A percentile compares a stretch with the other conserved stretches of the same genome.
phyloP scores from a whole-genome alignment of 1,140 invertebrate genomes.

The Acromyrmex echinatior region DNA sequence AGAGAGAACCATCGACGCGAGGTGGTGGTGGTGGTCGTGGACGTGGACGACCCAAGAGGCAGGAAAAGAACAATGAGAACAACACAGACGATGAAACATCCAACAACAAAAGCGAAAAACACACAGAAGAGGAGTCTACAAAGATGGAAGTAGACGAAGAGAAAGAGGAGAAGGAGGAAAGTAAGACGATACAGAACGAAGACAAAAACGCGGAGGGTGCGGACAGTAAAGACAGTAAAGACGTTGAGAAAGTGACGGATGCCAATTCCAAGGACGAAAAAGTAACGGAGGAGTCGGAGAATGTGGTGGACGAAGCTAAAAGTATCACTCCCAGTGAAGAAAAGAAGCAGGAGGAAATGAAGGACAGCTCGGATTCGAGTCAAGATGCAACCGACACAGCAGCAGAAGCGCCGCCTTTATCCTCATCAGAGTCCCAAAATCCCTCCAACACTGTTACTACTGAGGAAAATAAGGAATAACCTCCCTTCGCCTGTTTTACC shows the following conservation, averaged over 20 bases:
- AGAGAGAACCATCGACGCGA: slow-evolving; percentile 82
- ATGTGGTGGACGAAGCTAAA: slow-evolving; percentile 77
- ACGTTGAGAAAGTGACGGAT: slow-evolving; percentile 77
- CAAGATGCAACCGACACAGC: slow-evolving; percentile 81
- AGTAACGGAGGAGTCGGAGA: slow-evolving; percentile 79
- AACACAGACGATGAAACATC: slow-evolving; percentile 82
- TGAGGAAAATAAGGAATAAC: slow-evolving; percentile 86
- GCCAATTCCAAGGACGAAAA: slow-evolving; percentile 82
- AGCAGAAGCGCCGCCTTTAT: slow-evolving; percentile 70
- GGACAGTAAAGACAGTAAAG: slow-evolving; percentile 75
- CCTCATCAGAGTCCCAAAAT: slow-evolving; percentile 79
- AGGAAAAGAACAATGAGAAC: slow-evolving; percentile 83
- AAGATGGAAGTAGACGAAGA: slow-evolving; percentile 84
- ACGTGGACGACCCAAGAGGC: slow-evolving; percentile 84
- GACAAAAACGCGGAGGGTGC: slow-evolving; percentile 69
- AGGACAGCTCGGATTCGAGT: slow-evolving; percentile 84
- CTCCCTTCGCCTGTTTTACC: slow-evolving; percentile 76
- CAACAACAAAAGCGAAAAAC: slow-evolving; percentile 83
- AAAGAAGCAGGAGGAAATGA: slow-evolving; percentile 80
- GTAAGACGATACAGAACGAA: slow-evolving; percentile 68
- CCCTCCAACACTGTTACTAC: slow-evolving; percentile 76
- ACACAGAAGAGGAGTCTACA: slow-evolving; percentile 81
- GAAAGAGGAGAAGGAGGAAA: slow-evolving; percentile 79
- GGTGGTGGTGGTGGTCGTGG: slow-evolving; percentile 81
- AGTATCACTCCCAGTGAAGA: slow-evolving; percentile 77